phyloP scores from a whole-genome alignment of 2,888 invertebrate genomes.

The Stenurella melanura region DNA sequence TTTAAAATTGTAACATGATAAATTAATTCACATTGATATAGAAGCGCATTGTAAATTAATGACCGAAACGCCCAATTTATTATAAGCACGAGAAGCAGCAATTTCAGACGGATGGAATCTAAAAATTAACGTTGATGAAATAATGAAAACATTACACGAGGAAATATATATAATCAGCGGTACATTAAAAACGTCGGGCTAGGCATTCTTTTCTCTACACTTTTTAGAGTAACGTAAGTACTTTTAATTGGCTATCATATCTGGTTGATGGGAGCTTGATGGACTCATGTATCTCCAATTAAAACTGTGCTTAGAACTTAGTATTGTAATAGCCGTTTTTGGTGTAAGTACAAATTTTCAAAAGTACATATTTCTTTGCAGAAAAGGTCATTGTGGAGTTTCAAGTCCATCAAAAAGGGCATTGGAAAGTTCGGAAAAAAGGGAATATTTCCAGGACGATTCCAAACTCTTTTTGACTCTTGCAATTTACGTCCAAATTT shows the following conservation, averaged over 20 bases:
- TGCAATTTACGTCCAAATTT: too few species aligned
- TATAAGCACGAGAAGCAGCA: conserved; percentile 20
- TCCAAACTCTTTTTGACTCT: too few species aligned
- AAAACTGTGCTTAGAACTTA: neutral
- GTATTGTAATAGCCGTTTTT: too few species aligned
- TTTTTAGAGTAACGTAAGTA: neutral
- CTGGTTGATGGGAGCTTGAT: neutral
- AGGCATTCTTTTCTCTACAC: conserved; percentile 10
- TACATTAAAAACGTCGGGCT: neutral
- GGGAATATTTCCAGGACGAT: too few species aligned
- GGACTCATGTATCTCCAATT: neutral
- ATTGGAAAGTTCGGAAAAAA: too few species aligned
- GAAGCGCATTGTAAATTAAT: conserved; percentile 7
- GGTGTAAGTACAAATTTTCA: too few species aligned
- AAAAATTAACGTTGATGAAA: conserved; percentile 20
- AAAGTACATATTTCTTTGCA: too few species aligned
- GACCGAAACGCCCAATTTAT: neutral
- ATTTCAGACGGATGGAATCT: conserved; percentile 17
- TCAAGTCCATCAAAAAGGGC: too few species aligned
- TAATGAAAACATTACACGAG: conserved; percentile 22
- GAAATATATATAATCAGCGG: conserved; percentile 18
- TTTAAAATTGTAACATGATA: neutral
- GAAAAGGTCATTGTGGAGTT: too few species aligned
- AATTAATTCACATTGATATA: neutral
- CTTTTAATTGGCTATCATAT: neutral